phyloP scores from a whole-genome alignment of 2,797 vertebrate genomes.

The Danio aesculapii region DNA sequence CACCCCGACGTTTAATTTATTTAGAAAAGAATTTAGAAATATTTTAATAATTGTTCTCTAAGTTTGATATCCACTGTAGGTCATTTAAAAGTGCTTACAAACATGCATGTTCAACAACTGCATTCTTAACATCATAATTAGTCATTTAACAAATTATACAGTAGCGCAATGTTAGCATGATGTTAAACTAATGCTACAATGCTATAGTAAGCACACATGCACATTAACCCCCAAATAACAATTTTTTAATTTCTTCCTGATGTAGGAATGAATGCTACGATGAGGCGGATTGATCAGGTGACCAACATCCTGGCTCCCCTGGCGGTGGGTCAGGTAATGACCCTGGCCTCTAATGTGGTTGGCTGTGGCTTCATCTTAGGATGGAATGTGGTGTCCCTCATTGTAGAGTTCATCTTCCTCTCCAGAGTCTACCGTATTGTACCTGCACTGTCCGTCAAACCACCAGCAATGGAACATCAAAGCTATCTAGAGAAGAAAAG shows the following conservation, averaged over 20 bases:
- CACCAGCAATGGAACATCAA: slow-evolving; percentile 67
- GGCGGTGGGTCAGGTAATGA: slow-evolving; percentile 83
- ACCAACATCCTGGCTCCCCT: slow-evolving; percentile 82
- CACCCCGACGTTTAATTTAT: no score
- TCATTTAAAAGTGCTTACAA: no score
- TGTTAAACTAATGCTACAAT: background rate
- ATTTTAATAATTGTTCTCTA: no score
- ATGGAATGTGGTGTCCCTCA: slow-evolving; percentile 85
- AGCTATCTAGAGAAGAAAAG: slow-evolving; percentile 70
- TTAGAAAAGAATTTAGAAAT: no score
- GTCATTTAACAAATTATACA: no score
- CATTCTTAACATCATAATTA: no score
- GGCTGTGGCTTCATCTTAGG: slow-evolving; percentile 85
- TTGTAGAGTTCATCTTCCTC: slow-evolving; percentile 86
- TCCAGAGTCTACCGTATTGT: slow-evolving; percentile 83
- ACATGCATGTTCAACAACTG: no score
- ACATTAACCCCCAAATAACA: background rate
- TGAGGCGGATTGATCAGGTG: slow-evolving; percentile 83
- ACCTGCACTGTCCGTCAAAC: slow-evolving; percentile 78
- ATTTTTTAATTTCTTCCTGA: slow-evolving; percentile 60
- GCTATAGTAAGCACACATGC: background rate
- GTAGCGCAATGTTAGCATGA: background rate
- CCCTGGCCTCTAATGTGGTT: slow-evolving; percentile 82
- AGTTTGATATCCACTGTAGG: no score
- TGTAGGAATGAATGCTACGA: slow-evolving; percentile 81